These are phyloP conservation scores for Drosophila santomea DNA, from an alignment of 1,140 invertebrate genomes.

Conservation along the genomic window DNA sequence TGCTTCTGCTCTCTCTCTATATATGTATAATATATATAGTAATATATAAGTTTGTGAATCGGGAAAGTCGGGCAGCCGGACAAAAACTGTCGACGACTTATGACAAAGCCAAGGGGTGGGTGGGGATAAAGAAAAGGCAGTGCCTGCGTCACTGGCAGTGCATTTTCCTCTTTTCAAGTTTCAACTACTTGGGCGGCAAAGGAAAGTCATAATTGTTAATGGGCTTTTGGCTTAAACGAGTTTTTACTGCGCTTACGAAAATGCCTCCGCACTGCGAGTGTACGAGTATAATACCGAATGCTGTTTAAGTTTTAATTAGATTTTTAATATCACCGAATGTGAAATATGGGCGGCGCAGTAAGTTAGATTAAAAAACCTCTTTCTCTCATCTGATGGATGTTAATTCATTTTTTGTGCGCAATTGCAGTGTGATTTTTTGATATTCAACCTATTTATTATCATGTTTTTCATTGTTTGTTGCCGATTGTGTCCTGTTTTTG, in stretches of 20 bases:
- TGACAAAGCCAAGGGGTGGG: constrained; percentile 49
- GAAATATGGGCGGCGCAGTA: constrained; percentile 20
- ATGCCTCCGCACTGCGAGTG: constrained; percentile 25
- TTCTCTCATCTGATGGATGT: constrained; percentile 19
- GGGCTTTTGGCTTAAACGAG: constrained; percentile 62
- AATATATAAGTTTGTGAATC: constrained; percentile 10
- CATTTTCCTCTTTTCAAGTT: constrained; percentile 57
- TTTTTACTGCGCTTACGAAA: constrained; percentile 37
- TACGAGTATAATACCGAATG: constrained; percentile 24
- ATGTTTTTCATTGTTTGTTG: not conserved
- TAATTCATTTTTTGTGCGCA: constrained; percentile 49
- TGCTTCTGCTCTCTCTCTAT: not conserved
- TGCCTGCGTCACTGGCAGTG: constrained; percentile 57
- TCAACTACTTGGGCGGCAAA: constrained; percentile 63
- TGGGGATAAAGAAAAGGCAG: constrained; percentile 21
- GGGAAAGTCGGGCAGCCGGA: constrained; percentile 44
- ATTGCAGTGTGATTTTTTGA: constrained; percentile 39
- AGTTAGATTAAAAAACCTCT: constrained; percentile 71
- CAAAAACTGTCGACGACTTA: constrained; percentile 65
- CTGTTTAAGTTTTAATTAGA: constrained; percentile 66
- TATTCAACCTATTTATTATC: constrained; percentile 3
- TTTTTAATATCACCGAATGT: constrained; percentile 55
- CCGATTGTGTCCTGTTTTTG: not conserved
- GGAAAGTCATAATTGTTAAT: constrained; percentile 78
- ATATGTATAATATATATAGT: constrained; percentile 11